phyloP scores from a whole-genome alignment of 2,797 vertebrate species.

The Hybognathus amarus region DNA sequence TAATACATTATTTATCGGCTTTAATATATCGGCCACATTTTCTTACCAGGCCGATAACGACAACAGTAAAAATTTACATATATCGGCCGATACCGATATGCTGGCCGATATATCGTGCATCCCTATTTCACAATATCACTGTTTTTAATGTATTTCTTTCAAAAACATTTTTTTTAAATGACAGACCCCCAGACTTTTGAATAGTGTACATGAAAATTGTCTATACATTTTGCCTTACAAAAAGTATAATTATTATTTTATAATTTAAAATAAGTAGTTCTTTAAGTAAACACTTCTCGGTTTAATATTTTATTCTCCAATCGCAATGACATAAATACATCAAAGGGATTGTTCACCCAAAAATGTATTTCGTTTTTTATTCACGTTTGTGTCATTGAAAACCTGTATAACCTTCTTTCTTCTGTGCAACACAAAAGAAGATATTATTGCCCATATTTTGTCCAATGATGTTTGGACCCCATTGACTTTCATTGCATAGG shows the following conservation, averaged over 20 bases:
- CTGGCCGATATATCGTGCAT: too few relatives aligned
- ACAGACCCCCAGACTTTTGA: not conserved
- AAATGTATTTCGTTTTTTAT: not conserved
- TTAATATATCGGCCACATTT: too few relatives aligned
- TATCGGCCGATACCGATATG: too few relatives aligned
- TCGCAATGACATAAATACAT: not conserved
- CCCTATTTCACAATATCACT: not conserved
- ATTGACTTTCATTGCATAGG: not conserved
- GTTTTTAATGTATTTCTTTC: not conserved
- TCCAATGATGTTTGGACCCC: not conserved
- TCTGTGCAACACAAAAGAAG: not conserved
- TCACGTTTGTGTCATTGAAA: not conserved
- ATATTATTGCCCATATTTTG: not conserved
- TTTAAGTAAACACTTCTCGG: not conserved
- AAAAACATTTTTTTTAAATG: not conserved
- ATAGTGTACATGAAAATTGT: not conserved
- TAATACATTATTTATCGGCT: too few relatives aligned
- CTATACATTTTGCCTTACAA: not conserved
- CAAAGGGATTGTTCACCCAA: not conserved
- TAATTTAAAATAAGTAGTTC: not conserved
- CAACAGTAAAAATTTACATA: too few relatives aligned
- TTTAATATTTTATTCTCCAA: not conserved
- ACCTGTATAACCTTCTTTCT: not conserved
- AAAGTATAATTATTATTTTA: not conserved
- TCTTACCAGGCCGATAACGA: too few relatives aligned